Conservation (phyloP, 2,888 invertebrate species). For the Drosophila neotestacea region DNA sequence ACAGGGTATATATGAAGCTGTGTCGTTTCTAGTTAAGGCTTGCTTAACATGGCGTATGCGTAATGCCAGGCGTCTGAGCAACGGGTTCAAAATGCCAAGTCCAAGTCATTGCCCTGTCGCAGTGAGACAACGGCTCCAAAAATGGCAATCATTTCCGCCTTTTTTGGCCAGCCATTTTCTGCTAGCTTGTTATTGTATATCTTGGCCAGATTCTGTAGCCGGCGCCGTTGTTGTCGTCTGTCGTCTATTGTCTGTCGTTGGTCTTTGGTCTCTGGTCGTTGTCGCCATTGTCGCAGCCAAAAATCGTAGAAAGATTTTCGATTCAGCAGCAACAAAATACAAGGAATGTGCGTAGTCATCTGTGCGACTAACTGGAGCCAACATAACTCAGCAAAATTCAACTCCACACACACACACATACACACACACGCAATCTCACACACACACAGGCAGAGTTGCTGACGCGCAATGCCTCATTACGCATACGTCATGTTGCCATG, state of each 20-base stretch:
- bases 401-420: conserved; percentile 12
- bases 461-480: conserved; percentile 42
- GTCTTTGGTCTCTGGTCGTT: conserved; percentile 22
- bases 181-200: conserved; percentile 6
- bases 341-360: conserved; percentile 68
- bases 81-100: conserved; percentile 55
- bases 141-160: conserved; percentile 51
- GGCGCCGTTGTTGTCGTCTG: conserved; percentile 57
- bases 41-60: conserved; percentile 59
- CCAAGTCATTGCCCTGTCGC: conserved; percentile 66
- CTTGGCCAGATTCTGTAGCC: conserved; percentile 41
- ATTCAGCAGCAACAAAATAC: conserved; percentile 42
- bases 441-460: not conserved
- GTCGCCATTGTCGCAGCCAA: conserved; percentile 59
- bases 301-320: conserved; percentile 47
- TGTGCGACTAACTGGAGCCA: conserved; percentile 79
- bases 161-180: conserved; percentile 19
- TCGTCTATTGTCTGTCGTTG: not conserved
- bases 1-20: not conserved
- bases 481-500: conserved; percentile 57
- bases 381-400: conserved; percentile 60
- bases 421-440: not conserved
- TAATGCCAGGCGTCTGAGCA: conserved; percentile 45
- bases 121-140: conserved; percentile 48
- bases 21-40: not conserved